Evolutionary conservation across 2,113 vertebrate genomes (phyloP), one percentile per base, ranked within the genome.

Genomic region (Spizaetus ornatus): DNA sequence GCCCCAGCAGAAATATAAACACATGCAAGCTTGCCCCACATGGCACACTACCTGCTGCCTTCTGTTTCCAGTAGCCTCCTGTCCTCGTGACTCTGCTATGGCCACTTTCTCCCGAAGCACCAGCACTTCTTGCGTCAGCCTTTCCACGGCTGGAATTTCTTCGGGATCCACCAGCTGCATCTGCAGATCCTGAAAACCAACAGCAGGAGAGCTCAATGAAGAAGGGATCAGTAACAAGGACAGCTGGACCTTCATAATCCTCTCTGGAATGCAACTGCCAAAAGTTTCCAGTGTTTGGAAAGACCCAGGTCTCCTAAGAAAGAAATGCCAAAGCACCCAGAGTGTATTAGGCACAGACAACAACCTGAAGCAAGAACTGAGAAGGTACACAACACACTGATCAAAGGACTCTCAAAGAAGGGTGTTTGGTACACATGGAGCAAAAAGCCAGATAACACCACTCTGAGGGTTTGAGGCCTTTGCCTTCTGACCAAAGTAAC

Each of bases 101-200:
- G 97, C 95, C 69, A 98, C 97, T 88, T 98, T 98, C 95, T 99
- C 99, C 90, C 97, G 98, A 85, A 99, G 98, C 53, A 98, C 94
- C 95, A 99, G 97, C 40, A 99, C 97, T 97, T 99, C 98, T 84
- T 98, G 98, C 13, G 98, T 99, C 86, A 99, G 97, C 42, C 96
- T 98, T 93, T 99, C 98, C 66, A 99, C 15, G 61, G 98, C 98
- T n/a, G 99, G 98, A 88, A 99, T 98, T 61, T 97, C 98, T 83
- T 98, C 98, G 10, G 98, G 98, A 67, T 99, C 98, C 58, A 98
- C 98, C 96, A 99, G 91, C 86, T 99, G 98, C 97, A 98, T 98
- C 58, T 99, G 99, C 88, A 99, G 96, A 93, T 99, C 98, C 99
- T 99, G 93, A 69, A 97, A 90, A 86, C 21, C 32, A 94, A 95